Conservation (phyloP, 2,797 vertebrate species). For the Galagoides demidoff region DNA sequence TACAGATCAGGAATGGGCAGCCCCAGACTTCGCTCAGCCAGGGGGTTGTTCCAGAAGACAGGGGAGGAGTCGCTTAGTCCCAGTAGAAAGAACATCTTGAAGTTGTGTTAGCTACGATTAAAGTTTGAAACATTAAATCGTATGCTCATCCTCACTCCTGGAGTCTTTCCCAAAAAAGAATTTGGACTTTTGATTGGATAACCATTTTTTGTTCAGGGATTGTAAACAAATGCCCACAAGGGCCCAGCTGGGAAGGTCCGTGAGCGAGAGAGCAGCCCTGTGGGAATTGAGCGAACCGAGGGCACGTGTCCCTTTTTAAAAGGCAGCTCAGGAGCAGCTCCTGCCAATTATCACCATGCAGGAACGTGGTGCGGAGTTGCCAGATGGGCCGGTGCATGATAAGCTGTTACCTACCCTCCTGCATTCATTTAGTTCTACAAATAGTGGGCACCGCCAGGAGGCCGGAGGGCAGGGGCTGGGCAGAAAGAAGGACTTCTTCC, state of each 20-base stretch:
- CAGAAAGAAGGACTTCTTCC: not conserved
- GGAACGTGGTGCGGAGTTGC: not conserved
- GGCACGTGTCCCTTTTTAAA: not conserved
- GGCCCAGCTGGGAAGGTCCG: not conserved
- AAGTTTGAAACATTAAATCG: not conserved
- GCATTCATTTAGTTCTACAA: not conserved
- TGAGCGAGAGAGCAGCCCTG: not conserved
- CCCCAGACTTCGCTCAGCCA: not conserved
- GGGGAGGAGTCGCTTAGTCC: not conserved
- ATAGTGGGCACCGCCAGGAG: not conserved
- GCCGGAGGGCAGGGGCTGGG: not conserved
- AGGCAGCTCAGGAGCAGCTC: not conserved
- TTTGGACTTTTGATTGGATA: not conserved
- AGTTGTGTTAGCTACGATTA: not conserved
- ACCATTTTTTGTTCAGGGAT: not conserved
- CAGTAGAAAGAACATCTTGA: not conserved
- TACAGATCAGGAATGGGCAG: not conserved
- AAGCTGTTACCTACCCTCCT: not conserved
- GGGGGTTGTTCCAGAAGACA: not conserved
- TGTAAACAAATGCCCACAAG: not conserved
- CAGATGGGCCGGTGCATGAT: fast-evolving
- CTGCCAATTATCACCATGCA: not conserved
- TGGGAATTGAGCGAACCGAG: not conserved
- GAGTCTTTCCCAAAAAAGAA: not conserved
- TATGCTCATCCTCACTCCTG: not conserved